Evolutionary conservation across 2,113 vertebrate species (phyloP), one percentile per base, ranked within the genome.

Genomic region (Laterallus jamaicensis): DNA sequence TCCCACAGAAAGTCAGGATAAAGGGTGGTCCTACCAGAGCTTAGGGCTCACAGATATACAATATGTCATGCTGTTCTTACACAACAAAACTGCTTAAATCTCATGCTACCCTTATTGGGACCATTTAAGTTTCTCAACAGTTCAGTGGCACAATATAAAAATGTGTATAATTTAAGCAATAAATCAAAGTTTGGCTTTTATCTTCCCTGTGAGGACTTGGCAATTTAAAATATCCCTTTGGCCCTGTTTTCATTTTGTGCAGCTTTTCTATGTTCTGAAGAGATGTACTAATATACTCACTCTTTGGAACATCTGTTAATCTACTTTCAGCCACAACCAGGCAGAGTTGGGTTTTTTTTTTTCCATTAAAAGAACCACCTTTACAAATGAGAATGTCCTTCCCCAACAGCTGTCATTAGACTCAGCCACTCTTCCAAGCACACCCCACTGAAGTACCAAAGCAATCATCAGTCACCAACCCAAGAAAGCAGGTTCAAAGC

Each of bases 161-260:
- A 77, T 22, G 10, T 31, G 15, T 79, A 21, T 73, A 75, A 94
- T 94, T 92, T 90, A 77, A 60, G 44, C 37, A 86, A 52, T 82
- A 92, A 88, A 84, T 95, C 19, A 68, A 94, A 82, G 60, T 58
- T 81, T 92, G 73, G 37, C 52, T 90, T 95, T 93, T 47, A 90
- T 81, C 74, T 88, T 90, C 32, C n/a, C 78, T 74, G 16, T n/a
- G 28, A 93, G 55, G 28, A 77, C 39, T 19, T 59, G 25, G 21
- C 40, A 89, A 94, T 95, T 82, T 60, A 75, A 83, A 93, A 87
- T 68, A 91, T 49, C 28, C 28, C 66, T 85, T 85, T 88, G 42
- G 58, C 79, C 28, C 18, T 54, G 20, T 90, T 74, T 80, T 93
- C 26, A 80, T 88, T 90, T 62, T 75, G 24, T 21, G 58, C 18